phyloP scores from a whole-genome alignment of 1,140 invertebrate species.

The Drosophila tsacasi region DNA sequence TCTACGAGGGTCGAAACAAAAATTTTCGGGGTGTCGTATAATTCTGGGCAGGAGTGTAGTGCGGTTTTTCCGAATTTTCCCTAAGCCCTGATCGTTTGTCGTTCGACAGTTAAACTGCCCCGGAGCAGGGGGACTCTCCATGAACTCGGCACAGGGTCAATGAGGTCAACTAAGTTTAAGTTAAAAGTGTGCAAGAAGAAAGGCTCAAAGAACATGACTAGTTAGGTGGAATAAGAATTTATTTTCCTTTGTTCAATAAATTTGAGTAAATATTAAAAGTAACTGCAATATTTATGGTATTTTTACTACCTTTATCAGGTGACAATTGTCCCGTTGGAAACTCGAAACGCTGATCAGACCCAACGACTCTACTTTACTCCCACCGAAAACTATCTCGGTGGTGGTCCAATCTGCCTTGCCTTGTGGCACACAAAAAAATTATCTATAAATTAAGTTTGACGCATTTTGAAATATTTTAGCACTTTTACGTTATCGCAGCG shows the following conservation, averaged over 20 bases:
- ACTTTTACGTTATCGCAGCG: constrained; percentile 78
- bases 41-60: too few relatives aligned
- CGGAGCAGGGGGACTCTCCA: constrained; percentile 29
- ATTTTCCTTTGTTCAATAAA: background rate
- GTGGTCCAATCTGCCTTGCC: constrained; percentile 31
- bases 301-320: background rate
- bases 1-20: too few relatives aligned
- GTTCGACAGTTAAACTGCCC: constrained; percentile 39
- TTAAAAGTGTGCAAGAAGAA: constrained; percentile 1
- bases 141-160: constrained; percentile 60
- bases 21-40: too few relatives aligned
- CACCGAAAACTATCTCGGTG: constrained; percentile 3
- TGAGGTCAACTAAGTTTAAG: constrained; percentile 62
- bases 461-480: constrained; percentile 82
- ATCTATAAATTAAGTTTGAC: constrained; percentile 76
- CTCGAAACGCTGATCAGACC: background rate
- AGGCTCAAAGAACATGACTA: background rate
- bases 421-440: constrained; percentile 22
- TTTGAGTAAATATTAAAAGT: background rate
- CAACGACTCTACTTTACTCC: constrained; percentile 1
- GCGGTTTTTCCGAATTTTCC: constrained; percentile 26
- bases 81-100: constrained; percentile 57
- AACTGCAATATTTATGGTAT: background rate
- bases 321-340: constrained; percentile 7
- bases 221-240: background rate